Conservation (phyloP, 2,888 invertebrate genomes). For the Caenorhabditis sinica region DNA sequence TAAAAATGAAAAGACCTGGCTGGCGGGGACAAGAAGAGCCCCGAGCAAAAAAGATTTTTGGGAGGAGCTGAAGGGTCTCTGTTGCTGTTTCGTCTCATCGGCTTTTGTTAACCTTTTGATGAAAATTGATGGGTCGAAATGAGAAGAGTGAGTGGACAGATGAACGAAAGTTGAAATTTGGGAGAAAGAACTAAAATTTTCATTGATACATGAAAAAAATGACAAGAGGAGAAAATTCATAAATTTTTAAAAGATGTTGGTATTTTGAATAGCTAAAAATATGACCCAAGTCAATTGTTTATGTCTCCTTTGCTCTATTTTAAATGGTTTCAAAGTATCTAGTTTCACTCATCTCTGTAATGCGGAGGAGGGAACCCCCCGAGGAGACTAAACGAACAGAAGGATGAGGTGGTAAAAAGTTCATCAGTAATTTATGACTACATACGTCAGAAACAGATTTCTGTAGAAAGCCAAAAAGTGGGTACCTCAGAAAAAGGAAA, state of each 20-base stretch:
- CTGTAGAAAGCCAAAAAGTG: not conserved
- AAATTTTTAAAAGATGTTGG: too few species aligned
- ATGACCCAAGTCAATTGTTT: constrained; percentile 44
- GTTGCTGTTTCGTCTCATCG: constrained; percentile 26
- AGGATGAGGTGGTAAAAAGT: not conserved
- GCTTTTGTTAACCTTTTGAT: constrained; percentile 7
- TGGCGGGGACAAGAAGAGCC: not conserved
- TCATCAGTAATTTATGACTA: constrained; percentile 38
- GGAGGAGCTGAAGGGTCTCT: constrained; percentile 18
- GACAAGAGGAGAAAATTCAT: too few species aligned
- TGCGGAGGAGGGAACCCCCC: constrained; percentile 38
- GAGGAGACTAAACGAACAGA: constrained; percentile 26
- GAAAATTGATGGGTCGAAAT: constrained; percentile 1
- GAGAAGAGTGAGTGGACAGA: not conserved
- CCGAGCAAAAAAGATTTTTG: constrained; percentile 16
- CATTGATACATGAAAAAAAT: too few species aligned
- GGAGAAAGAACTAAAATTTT: too few species aligned
- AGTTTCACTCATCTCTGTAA: constrained; percentile 40
- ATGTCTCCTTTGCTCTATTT: constrained; percentile 2
- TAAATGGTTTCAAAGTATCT: constrained; percentile 30
- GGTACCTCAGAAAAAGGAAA: constrained; percentile 2
- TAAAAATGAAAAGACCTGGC: constrained; percentile 32
- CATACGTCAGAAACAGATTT: constrained; percentile 11
- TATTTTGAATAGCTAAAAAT: not conserved
- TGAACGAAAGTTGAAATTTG: not conserved